A percentile compares a stretch with the other conserved stretches of the same genome.
Evolutionary conservation across 1,140 invertebrate species (phyloP).

Genomic region (Riptortus pedestris): DNA sequence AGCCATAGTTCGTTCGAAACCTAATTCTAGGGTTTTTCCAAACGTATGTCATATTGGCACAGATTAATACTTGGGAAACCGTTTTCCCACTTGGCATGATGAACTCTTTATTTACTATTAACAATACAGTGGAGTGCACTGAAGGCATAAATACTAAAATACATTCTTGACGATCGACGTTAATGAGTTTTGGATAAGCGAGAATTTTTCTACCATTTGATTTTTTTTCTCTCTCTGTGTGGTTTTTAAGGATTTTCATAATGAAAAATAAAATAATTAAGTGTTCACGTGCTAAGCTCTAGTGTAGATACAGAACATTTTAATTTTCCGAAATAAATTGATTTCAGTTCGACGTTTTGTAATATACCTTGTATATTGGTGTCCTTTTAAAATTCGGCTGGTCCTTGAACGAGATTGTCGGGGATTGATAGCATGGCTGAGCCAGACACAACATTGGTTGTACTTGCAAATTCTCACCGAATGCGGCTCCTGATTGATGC

Average conservation of each 20-base stretch:
- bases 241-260: too few relatives aligned
- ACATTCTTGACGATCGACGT: too few relatives aligned
- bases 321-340: not conserved
- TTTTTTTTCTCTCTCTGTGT: not conserved
- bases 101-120: too few relatives aligned
- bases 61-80: not conserved
- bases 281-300: not conserved
- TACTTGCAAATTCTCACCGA: not conserved
- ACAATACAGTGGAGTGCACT: too few relatives aligned
- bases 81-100: too few relatives aligned
- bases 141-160: too few relatives aligned
- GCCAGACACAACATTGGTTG: conserved; percentile 11
- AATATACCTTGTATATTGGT: not conserved
- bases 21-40: not conserved
- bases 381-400: conserved; percentile 11
- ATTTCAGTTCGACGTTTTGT: not conserved
- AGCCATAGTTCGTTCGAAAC: not conserved
- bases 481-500: not conserved
- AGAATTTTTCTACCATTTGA: not conserved
- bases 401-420: not conserved
- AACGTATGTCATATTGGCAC: not conserved
- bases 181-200: too few relatives aligned
- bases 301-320: not conserved
- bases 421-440: not conserved
- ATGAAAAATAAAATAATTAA: not conserved